Base-by-base conservation (phyloP, 1,140 invertebrate genomes). In the Penaeus vannamei region DNA sequence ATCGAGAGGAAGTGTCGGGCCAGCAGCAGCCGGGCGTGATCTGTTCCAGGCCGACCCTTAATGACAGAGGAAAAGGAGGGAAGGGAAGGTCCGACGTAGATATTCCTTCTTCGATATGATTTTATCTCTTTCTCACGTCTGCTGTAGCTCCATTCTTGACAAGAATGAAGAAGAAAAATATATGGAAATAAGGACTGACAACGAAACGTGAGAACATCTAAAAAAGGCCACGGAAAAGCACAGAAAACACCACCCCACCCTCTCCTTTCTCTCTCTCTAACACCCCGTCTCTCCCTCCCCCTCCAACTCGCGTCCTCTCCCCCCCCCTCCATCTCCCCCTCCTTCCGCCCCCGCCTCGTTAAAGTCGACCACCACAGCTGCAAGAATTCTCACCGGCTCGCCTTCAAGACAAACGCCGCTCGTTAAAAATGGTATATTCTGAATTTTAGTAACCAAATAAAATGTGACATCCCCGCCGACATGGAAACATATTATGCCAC, bases 361-460 rank as follows among this genome's bases (percentile, higher is more conserved):
- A 76, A 46, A 53, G 53, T 53, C 53, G 53, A 42, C 36, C 10
- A 23, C 42, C 32, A 29, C 64, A 85, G 81, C 81, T 83, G 81
- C 36, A 4, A 36, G 29, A 59, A n/a, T 83, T 83, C 81, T 36
- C 81, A 83, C 81, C 81, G 53, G 36, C 81, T 36, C 36, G 66
- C 69, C 84, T 85, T 72, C 64, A 85, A 85, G 84, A 85, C 84
- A 85, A 85, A 85, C n/a, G 69, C 32, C 64, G 64, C 84, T 85
- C 84, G 84, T 85, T 85, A 85, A 85, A 85, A 85, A 85, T 85
- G 69, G 66, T 85, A 46, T 85, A 85, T 85, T 76, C 84, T 85
- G 84, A 85, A 85, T 85, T 85, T 85, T 85, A 85, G 72, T 85
- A 85, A 76, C 66, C 84, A 77, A 85, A 76, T 85, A 85, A 85